phyloP scores from a whole-genome alignment of 2,797 vertebrate species.

The Sebastes vulpes region DNA sequence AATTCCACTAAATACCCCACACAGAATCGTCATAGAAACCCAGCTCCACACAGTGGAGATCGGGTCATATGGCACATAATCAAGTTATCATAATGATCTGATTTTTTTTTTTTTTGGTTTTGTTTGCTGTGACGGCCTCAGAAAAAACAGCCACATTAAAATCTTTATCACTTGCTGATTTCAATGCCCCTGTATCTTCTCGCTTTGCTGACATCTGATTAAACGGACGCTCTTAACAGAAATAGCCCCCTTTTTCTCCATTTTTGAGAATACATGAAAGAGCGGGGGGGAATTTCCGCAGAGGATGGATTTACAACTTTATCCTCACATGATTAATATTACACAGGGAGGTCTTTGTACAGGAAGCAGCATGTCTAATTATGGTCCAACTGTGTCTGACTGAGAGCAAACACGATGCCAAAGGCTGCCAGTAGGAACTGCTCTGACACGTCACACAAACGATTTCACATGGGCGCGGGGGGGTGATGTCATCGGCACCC shows the following conservation, averaged over 20 bases:
- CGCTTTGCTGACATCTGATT: conserved; percentile 49
- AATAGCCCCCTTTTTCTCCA: conserved; percentile 24
- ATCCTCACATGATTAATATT: conserved; percentile 87
- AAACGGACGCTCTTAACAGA: conserved; percentile 14
- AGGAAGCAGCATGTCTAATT: conserved; percentile 86
- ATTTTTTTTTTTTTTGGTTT: not conserved
- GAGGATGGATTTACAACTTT: conserved; percentile 85
- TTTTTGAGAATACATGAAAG: conserved; percentile 74
- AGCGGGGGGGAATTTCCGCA: conserved; percentile 77
- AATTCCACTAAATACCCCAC: conserved; percentile 77
- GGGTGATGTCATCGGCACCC: conserved; percentile 86
- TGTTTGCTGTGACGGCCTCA: not conserved
- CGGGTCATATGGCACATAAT: conserved; percentile 23
- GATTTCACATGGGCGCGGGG: conserved; percentile 88
- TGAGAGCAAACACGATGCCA: conserved; percentile 83
- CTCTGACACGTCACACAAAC: conserved; percentile 69
- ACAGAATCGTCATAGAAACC: conserved; percentile 49
- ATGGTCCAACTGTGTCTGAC: conserved; percentile 85
- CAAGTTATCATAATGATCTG: conserved; percentile 19
- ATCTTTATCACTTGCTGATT: conserved; percentile 37
- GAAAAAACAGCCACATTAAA: conserved; percentile 21
- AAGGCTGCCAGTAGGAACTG: conserved; percentile 73
- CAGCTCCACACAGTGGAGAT: conserved; percentile 14
- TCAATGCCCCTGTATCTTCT: conserved; percentile 28
- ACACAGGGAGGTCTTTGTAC: conserved; percentile 86